phyloP scores from a whole-genome alignment of 2,113 vertebrate genomes.

The Nyctibius bracteatus region DNA sequence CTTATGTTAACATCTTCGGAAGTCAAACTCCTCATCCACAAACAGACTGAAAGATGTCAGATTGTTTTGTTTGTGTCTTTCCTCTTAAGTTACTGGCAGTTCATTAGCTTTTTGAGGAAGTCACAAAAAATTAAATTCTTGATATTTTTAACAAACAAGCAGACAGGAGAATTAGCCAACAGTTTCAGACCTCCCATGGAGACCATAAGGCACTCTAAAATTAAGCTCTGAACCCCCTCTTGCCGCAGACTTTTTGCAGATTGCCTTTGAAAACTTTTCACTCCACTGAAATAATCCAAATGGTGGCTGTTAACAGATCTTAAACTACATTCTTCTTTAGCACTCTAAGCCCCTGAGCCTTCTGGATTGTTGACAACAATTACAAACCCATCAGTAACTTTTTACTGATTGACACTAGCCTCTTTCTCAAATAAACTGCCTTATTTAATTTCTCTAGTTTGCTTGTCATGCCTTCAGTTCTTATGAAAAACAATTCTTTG shows the following conservation, averaged over 20 bases:
- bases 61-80: background rate
- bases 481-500: background rate
- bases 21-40: background rate
- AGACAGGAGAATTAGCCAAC: background rate
- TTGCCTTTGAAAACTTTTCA: background rate
- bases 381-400: background rate
- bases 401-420: background rate
- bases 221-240: background rate
- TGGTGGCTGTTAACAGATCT: background rate
- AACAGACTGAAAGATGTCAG: background rate
- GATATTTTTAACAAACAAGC: background rate
- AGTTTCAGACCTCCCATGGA: background rate
- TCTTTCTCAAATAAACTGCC: background rate
- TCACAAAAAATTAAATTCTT: background rate
- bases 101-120: background rate
- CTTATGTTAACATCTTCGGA: background rate
- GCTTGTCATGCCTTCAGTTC: background rate
- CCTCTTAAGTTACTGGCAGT: background rate
- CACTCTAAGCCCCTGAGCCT: background rate
- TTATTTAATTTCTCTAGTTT: background rate
- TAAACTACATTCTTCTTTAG: background rate
- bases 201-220: background rate
- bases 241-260: background rate
- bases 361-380: background rate
- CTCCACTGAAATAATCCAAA: background rate